These are phyloP conservation scores for Antheraea yamamai DNA, from an alignment of 2,888 invertebrate species.

Conservation along the genomic window DNA sequence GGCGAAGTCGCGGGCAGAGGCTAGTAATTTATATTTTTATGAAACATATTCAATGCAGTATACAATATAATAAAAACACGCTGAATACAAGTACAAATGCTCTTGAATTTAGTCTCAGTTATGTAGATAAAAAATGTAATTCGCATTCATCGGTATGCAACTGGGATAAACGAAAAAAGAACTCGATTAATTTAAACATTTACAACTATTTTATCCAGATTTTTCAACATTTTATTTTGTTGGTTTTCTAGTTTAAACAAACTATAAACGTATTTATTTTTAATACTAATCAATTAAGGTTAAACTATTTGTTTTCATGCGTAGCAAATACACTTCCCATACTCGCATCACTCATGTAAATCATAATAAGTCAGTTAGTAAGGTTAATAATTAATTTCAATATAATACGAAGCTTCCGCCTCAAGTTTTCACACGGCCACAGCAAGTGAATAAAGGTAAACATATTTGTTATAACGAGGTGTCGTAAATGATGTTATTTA, in stretches of 20 bases:
- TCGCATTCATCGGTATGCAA: neutral
- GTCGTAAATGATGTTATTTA: neutral
- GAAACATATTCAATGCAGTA: neutral
- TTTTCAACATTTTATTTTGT: no score
- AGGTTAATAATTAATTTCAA: neutral
- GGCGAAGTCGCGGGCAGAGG: no score
- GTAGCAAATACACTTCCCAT: neutral
- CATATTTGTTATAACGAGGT: neutral
- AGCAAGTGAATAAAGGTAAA: neutral
- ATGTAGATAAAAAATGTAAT: neutral
- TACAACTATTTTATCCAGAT: no score
- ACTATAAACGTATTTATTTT: no score
- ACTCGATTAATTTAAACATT: neutral
- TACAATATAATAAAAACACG: neutral
- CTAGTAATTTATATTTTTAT: neutral
- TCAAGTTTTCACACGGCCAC: neutral
- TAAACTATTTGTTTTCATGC: neutral
- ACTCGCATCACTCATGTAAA: constrained; percentile 1
- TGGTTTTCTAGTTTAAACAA: no score
- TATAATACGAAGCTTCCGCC: neutral
- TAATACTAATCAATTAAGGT: no score
- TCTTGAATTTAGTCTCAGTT: no score
- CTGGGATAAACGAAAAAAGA: neutral
- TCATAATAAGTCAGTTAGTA: neutral
- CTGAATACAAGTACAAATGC: no score